Percentiles rank a stretch among this genome's conserved stretches.
phyloP scores from a whole-genome alignment of 2,113 vertebrate species.

The Oreochromis aureus region DNA sequence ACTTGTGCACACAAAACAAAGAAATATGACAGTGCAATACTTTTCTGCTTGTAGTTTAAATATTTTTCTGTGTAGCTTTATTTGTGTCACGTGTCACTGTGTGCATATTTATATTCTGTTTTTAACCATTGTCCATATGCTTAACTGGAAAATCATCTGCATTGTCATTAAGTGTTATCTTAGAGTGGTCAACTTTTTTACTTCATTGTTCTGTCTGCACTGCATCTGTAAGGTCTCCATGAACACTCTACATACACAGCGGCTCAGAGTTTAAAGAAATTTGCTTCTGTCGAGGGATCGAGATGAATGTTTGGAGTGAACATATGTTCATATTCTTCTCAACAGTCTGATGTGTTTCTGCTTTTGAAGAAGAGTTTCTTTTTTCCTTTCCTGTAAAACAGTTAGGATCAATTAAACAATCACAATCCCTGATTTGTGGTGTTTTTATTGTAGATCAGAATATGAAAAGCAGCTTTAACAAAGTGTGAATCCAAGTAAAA shows the following conservation, averaged over 20 bases:
- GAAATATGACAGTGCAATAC: background rate
- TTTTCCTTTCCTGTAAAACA: background rate
- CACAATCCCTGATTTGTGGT: background rate
- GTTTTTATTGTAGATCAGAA: background rate
- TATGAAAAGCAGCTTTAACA: background rate
- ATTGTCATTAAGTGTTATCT: background rate
- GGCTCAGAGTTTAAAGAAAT: background rate
- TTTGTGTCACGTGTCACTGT: background rate
- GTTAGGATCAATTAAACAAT: background rate
- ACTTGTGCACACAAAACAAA: accelerated
- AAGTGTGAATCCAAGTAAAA: background rate
- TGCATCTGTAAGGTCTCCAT: background rate
- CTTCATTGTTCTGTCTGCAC: background rate
- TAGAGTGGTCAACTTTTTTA: background rate
- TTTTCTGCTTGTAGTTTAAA: background rate
- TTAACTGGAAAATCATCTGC: accelerated
- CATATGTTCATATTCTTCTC: background rate
- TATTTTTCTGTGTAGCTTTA: background rate
- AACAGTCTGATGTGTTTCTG: background rate
- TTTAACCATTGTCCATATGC: accelerated
- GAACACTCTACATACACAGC: background rate
- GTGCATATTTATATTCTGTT: background rate
- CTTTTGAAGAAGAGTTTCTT: background rate
- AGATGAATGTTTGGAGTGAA: accelerated
- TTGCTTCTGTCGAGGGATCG: background rate